A percentile compares a stretch with the other conserved stretches of the same genome.
phyloP scores from a whole-genome alignment of 2,113 vertebrate genomes.

The Brachirus orientalis region DNA sequence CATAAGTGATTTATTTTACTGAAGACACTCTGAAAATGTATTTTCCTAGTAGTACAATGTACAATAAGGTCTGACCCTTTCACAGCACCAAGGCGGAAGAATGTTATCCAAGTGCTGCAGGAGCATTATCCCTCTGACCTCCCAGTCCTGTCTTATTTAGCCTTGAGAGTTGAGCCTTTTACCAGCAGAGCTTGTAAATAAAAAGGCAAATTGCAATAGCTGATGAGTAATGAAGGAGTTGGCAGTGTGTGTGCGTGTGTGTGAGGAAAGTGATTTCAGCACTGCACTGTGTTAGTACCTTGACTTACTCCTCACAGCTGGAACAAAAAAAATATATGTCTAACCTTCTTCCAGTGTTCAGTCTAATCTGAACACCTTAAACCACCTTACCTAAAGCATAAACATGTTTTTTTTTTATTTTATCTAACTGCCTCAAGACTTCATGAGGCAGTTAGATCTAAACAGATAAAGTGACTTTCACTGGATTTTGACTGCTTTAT shows the following conservation, averaged over 20 bases:
- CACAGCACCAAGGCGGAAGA: constrained; percentile 12
- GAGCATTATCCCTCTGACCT: constrained; percentile 10
- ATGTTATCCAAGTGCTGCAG: not conserved
- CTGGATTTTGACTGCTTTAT: too few species aligned
- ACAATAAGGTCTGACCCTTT: constrained; percentile 28
- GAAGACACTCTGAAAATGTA: constrained; percentile 22
- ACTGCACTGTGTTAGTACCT: constrained; percentile 20
- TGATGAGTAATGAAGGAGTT: constrained; percentile 24
- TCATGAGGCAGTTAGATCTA: too few species aligned
- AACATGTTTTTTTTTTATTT: too few species aligned
- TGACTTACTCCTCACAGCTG: constrained; percentile 15
- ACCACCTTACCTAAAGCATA: too few species aligned
- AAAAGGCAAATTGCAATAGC: constrained; percentile 24
- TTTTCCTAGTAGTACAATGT: constrained; percentile 26
- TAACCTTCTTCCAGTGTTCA: too few species aligned
- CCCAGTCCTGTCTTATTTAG: constrained; percentile 12
- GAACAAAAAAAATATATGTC: not conserved
- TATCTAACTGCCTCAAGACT: too few species aligned
- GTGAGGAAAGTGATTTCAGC: constrained; percentile 18
- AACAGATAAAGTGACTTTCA: too few species aligned
- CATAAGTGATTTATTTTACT: constrained; percentile 11
- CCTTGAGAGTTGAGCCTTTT: constrained; percentile 10
- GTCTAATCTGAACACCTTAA: not conserved
- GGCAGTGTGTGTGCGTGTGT: constrained; percentile 4
- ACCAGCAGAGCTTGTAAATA: constrained; percentile 19